Evolutionary conservation across 2,113 vertebrate species (phyloP).

Genomic region (Eurypyga helias): DNA sequence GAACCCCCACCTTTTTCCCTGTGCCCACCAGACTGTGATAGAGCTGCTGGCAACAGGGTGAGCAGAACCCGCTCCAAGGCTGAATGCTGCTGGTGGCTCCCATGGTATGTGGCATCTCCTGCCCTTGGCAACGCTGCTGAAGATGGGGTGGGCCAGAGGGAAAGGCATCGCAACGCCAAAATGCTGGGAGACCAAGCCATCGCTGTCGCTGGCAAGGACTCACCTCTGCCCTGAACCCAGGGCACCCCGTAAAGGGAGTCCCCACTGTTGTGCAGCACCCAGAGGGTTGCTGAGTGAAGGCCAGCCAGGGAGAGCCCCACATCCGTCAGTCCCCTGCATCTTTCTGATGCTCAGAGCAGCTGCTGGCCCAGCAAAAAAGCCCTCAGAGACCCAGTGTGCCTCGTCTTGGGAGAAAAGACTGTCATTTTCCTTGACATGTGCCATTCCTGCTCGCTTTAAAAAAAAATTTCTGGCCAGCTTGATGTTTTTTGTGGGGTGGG

Average conservation of each 20-base stretch:
- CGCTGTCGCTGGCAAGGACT: not conserved
- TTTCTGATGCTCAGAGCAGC: not conserved
- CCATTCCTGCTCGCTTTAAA: not conserved
- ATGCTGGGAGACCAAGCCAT: not conserved
- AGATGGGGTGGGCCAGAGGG: not conserved
- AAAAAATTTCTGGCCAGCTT: not conserved
- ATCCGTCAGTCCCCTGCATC: not conserved
- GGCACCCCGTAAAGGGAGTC: not conserved
- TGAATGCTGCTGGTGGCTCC: not conserved
- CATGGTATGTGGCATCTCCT: fast-evolving
- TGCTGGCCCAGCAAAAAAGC: not conserved
- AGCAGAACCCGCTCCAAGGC: not conserved
- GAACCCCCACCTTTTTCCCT: not conserved
- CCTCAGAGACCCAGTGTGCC: not conserved
- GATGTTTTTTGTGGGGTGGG: not conserved
- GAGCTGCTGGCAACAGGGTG: not conserved
- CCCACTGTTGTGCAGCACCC: not conserved
- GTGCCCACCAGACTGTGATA: not conserved
- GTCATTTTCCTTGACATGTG: not conserved
- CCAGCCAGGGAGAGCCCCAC: not conserved
- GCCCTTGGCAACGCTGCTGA: not conserved
- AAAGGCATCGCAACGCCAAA: not conserved
- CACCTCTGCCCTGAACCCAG: not conserved
- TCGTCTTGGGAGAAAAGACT: not conserved
- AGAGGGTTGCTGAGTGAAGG: not conserved